Percentiles rank a stretch among this genome's conserved stretches.
These are phyloP conservation scores for Phyllostomus hastatus DNA, from an alignment of 2,113 vertebrate genomes.

Conservation along the genomic window DNA sequence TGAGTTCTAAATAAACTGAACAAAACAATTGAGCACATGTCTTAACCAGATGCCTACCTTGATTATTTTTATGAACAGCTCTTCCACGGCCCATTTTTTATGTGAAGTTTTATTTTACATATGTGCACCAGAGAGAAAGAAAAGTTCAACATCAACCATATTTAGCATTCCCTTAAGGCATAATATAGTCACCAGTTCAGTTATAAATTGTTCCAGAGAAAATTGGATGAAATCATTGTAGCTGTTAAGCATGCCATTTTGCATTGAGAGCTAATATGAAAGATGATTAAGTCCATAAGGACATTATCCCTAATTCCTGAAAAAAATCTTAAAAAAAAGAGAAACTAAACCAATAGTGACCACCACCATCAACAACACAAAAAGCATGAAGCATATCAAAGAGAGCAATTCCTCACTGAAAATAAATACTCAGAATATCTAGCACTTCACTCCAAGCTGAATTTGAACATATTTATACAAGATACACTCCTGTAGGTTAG, in stretches of 20 bases:
- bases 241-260: slow-evolving; percentile 36
- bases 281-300: slow-evolving; percentile 32
- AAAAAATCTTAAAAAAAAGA: not conserved
- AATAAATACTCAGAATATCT: not conserved
- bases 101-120: slow-evolving; percentile 58
- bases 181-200: slow-evolving; percentile 31
- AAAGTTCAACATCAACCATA: slow-evolving; percentile 49
- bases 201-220: slow-evolving; percentile 48
- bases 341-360: not conserved
- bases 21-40: slow-evolving; percentile 62
- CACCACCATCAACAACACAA: not conserved
- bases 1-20: slow-evolving; percentile 56
- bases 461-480: not conserved
- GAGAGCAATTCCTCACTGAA: not conserved
- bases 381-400: not conserved
- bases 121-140: slow-evolving; percentile 47
- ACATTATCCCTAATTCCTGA: not conserved
- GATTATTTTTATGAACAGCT: slow-evolving; percentile 68
- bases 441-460: not conserved
- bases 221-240: slow-evolving; percentile 35
- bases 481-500: not conserved
- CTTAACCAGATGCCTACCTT: slow-evolving; percentile 66
- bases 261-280: slow-evolving; percentile 42
- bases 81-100: slow-evolving; percentile 63
- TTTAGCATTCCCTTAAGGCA: slow-evolving; percentile 50